Conservation (phyloP, 2,888 invertebrate genomes). For the Drosophila demipolita region DNA sequence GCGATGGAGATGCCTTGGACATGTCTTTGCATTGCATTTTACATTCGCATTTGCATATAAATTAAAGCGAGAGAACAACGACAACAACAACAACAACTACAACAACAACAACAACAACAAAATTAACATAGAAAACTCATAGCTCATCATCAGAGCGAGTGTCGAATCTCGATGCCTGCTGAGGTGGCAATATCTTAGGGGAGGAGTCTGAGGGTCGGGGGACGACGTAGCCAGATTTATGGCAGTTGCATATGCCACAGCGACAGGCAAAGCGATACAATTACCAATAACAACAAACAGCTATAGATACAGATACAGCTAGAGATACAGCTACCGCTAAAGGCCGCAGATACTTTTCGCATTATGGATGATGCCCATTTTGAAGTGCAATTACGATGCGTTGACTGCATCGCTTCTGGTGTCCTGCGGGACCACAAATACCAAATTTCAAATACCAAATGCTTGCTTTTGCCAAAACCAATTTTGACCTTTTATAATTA, state of each 20-base stretch:
- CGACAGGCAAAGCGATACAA: constrained; percentile 49
- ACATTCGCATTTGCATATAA: constrained; percentile 64
- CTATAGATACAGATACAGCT: constrained; percentile 15
- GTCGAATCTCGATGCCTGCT: constrained; percentile 65
- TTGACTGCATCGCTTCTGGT: constrained; percentile 22
- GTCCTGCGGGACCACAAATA: constrained; percentile 74
- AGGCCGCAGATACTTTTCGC: constrained; percentile 39
- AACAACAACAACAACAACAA: not conserved
- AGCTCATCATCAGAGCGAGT: constrained; percentile 75
- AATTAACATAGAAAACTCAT: constrained; percentile 77
- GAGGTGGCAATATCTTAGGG: not conserved
- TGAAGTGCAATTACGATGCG: constrained; percentile 47
- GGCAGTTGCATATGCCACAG: constrained; percentile 69
- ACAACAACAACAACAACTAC: not conserved
- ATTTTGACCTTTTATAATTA: constrained; percentile 71
- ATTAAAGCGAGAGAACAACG: constrained; percentile 48
- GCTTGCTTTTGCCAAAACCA: constrained; percentile 63
- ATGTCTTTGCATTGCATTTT: constrained; percentile 55
- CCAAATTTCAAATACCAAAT: constrained; percentile 27
- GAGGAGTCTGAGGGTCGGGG: not conserved
- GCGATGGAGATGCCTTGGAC: constrained; percentile 28
- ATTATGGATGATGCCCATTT: constrained; percentile 36
- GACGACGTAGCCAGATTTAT: constrained; percentile 58
- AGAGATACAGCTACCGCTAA: constrained; percentile 7
- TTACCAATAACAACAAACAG: constrained; percentile 66